Base-by-base conservation (phyloP, 2,888 invertebrate species). In the Acanthococcus lagerstroemiae region DNA sequence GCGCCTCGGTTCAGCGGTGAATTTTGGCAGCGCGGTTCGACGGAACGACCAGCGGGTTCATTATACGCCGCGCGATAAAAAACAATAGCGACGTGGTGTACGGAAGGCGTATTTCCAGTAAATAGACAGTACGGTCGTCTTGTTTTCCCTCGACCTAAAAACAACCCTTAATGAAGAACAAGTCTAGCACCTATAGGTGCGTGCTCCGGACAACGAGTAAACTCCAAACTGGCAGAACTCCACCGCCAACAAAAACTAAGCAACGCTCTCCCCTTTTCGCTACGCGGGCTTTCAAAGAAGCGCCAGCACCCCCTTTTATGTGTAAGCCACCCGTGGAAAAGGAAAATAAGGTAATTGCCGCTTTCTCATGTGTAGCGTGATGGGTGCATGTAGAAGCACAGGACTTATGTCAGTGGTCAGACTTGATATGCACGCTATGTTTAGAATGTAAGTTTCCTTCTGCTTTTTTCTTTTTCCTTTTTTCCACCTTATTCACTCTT, bases 351-450 rank as follows among this genome's bases (percentile, higher is more conserved):
- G 58, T 58, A 58, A 58, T 58, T 58, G 45, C 58, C 45, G 58
- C 58, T 21, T 58, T 45, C 6, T 44, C 22, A n/a, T 6, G 12
- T 55, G 17, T 55, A 30, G 46, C 58, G 58, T 58, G 58, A 45
- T 46, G 45, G 22, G 22, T 37, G 37, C 37, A 37, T 15, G 37
- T 37, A 48, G 46, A 30, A 19, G 26, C 4, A 24, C 37, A 30
- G 37, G 37, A 45, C 25, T 15, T 45, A 60, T 46, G 60, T 60
- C 60, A 60, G 50, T 60, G 60, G 60, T 60, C 60, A 60, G 50
- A 60, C 30, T 60, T 60, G 60, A 60, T 60, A 50, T 60, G 60
- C 60, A 60, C 50, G 60, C 60, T 50, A 60, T n/a, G 24, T 26
- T 26, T n/a, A n/a, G n/a, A n/a, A n/a, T n/a, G n/a, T n/a, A n/a